phyloP scores from a whole-genome alignment of 2,113 vertebrate species.

The Leuciscus idus region DNA sequence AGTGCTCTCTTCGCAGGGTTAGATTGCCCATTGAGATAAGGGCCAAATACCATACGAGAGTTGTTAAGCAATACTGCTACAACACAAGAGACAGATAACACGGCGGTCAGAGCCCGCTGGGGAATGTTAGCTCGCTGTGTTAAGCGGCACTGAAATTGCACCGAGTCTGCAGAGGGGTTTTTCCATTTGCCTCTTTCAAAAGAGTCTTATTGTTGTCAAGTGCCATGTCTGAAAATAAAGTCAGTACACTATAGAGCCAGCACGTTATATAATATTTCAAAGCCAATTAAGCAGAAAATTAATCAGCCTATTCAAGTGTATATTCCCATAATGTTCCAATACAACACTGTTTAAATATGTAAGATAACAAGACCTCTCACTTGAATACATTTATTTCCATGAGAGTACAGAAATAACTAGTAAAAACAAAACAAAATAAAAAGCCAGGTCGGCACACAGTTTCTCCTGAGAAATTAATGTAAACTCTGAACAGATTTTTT shows the following conservation, averaged over 20 bases:
- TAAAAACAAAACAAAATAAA: not conserved
- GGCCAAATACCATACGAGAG: slow-evolving; percentile 53
- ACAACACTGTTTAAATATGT: not conserved
- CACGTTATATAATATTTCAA: slow-evolving; percentile 27
- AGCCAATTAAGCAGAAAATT: not conserved
- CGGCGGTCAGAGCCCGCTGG: slow-evolving; percentile 35
- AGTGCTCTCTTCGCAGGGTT: slow-evolving; percentile 55
- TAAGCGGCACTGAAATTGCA: slow-evolving; percentile 26
- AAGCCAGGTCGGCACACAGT: not conserved
- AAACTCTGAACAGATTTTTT: not conserved
- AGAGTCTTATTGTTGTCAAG: slow-evolving; percentile 29
- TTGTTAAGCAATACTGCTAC: slow-evolving; percentile 60
- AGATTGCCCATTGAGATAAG: slow-evolving; percentile 58
- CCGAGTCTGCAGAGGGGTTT: slow-evolving; percentile 19
- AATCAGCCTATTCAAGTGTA: not conserved
- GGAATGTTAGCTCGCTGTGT: slow-evolving; percentile 43
- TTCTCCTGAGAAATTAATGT: not conserved
- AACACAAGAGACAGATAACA: slow-evolving; percentile 55
- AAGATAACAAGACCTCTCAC: slow-evolving; percentile 4
- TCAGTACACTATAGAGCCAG: not conserved
- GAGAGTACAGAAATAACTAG: not conserved
- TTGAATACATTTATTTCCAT: not conserved
- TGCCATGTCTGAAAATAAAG: slow-evolving; percentile 24
- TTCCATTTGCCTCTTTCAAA: slow-evolving; percentile 21
- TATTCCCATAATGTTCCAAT: not conserved